phyloP scores from a whole-genome alignment of 2,113 vertebrate genomes.

The Urocynchramus pylzowi region DNA sequence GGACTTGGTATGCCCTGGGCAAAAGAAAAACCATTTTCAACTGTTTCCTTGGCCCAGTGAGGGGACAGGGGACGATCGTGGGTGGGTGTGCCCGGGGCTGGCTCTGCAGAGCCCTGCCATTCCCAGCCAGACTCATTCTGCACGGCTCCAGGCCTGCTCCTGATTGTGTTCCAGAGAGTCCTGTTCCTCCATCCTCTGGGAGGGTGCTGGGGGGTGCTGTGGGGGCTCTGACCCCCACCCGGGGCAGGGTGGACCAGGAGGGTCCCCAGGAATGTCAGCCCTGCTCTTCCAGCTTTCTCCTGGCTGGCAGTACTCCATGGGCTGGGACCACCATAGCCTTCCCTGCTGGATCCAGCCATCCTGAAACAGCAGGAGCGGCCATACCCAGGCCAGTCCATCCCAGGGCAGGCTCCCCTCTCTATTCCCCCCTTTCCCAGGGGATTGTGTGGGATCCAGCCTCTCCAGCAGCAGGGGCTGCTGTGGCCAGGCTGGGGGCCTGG shows the following conservation, averaged over 20 bases:
- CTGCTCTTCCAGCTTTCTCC: not conserved
- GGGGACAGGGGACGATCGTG: not conserved
- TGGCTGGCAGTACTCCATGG: fast-evolving
- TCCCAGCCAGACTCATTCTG: not conserved
- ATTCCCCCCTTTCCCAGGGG: fast-evolving
- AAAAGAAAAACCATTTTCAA: not conserved
- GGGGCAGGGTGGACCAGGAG: not conserved
- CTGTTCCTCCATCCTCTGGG: not conserved
- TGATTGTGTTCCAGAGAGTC: fast-evolving
- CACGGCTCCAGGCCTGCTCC: not conserved
- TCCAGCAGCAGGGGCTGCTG: not conserved
- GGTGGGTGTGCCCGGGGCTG: not conserved
- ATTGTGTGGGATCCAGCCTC: not conserved
- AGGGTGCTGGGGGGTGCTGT: fast-evolving
- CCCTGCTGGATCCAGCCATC: not conserved
- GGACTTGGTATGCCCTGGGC: not conserved
- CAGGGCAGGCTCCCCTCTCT: not conserved
- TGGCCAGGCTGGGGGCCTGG: not conserved
- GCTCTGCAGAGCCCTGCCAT: not conserved
- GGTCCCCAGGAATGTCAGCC: not conserved
- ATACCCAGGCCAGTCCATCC: fast-evolving
- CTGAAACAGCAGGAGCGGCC: not conserved
- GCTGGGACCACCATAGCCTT: not conserved
- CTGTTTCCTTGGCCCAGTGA: not conserved
- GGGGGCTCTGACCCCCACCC: too few relatives aligned